Base-by-base conservation (phyloP, 2,113 vertebrate species). In the Lathamus discolor region DNA sequence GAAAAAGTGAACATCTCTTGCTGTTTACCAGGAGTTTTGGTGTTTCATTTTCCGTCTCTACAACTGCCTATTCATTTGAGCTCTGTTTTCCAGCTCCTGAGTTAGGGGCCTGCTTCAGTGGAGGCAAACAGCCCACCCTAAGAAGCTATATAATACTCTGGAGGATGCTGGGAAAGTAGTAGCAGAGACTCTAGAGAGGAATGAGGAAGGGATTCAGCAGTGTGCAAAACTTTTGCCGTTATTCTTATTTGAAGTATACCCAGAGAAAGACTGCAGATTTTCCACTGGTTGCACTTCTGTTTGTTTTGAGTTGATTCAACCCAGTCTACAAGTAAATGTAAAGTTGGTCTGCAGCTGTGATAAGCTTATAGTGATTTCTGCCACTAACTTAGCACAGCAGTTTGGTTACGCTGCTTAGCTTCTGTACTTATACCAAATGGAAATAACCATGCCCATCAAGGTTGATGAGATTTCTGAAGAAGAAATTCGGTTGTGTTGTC, bases 41-140 rank as follows among this genome's bases (percentile, higher is more conserved):
- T 19, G 9, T 84, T 94, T 81, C 29, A 20, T 2, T 89, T 86
- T 74, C 49, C 28, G 67, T 54, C 29, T 70, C 3, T 59, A 15
- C 17, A 69, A 43, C 6, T 19, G 4, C 2, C 1, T 27, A 35
- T 44, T 59, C 9, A 28, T 17, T 67, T 44, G 7, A 70, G 5
- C 5, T 64, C 12, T 73, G 8, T 33, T 77, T 89, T 78, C 10
- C 9, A 44, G 6, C 6, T 54, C 4, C 3, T 27, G n/a, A 46
- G 8, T n/a, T 8, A 61, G 6, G 3, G 1, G 1, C 1, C 22
- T 76, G 4, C 19, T 59, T 27, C n/a, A 64, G 13, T 3, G 0
- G 11, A 66, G 9, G 13, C 3, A 86, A 61, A 74, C 0, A 9
- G 11, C 6, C 25, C 14, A 51, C 61, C 17, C 9, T 37, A 54